A percentile compares a stretch with the other conserved stretches of the same genome.
Evolutionary conservation across 2,888 invertebrate genomes (phyloP).

Genomic region (Pachymerium ferrugineum): DNA sequence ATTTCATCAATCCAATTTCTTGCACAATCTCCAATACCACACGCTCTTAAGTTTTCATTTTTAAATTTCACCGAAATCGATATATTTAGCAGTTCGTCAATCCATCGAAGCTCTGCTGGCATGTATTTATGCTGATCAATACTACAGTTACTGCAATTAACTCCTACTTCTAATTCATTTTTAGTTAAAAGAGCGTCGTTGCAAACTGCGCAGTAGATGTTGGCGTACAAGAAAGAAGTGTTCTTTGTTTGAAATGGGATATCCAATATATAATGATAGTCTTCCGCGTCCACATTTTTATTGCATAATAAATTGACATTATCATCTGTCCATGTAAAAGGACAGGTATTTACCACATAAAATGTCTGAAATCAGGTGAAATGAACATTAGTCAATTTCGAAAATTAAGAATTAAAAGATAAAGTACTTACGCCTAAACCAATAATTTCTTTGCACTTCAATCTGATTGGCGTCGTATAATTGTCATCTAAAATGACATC

Average conservation of each 20-base stretch:
- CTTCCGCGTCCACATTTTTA: constrained; percentile 33
- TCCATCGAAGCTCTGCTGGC: neutral
- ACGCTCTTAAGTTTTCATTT: too few relatives aligned
- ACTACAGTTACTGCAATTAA: neutral
- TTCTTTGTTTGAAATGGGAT: constrained; percentile 35
- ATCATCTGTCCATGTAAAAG: constrained; percentile 45
- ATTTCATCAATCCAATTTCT: neutral
- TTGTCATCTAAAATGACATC: neutral
- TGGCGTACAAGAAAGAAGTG: constrained; percentile 39
- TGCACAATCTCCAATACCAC: too few relatives aligned
- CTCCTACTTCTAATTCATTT: neutral
- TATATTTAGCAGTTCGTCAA: too few relatives aligned
- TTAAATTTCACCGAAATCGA: too few relatives aligned
- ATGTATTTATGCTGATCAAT: neutral
- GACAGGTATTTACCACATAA: constrained; percentile 47
- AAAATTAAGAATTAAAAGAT: neutral
- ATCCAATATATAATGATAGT: constrained; percentile 20
- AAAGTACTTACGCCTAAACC: neutral
- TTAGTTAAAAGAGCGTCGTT: constrained; percentile 37
- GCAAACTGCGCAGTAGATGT: constrained; percentile 43
- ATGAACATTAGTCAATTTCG: neutral
- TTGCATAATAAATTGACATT: constrained; percentile 39
- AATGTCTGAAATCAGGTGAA: constrained; percentile 5
- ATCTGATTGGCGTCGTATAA: neutral
- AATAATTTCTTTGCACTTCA: neutral